Base-by-base conservation (phyloP, 2,113 vertebrate genomes). In the Riparia riparia region DNA sequence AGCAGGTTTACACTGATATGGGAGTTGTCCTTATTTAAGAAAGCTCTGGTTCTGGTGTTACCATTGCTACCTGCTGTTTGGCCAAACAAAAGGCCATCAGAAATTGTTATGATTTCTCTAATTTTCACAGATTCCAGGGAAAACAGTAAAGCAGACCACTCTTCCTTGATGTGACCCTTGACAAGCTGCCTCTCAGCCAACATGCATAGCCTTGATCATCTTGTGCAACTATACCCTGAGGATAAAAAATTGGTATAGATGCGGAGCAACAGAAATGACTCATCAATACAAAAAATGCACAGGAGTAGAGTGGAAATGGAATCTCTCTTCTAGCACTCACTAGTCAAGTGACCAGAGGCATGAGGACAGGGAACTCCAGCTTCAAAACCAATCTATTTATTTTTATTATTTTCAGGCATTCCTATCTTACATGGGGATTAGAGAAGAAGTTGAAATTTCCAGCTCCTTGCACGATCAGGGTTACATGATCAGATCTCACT, bases 61-160 rank as follows among this genome's bases (percentile, higher is more conserved):
- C n/a, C 28, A n/a, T 14, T 44, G 41, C 57, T 61, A 44, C 47
- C 32, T 44, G 21, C 9, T 32, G 53, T 26, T 89, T 44, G 49
- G 26, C 9, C 10, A 65, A 74, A 91, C 19, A 70, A 7, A 4
- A 82, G 39, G 18, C 44, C 25, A 80, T 47, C 10, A 60, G 49
- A 93, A 80, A 49, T 9, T 26, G 10, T 37, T 25, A 76, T 0
- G 0, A 60, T 37, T 56, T n/a, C 29, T 72, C 2, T 31, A 6
- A 45, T 45, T 65, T 80, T 69, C 71, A 95, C 7, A 65, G 39
- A 61, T 45, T 60, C 18, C 8, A 51, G 14, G 6, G 9, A 66
- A 81, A 87, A 77, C 7, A 45, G 29, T 28, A 68, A 84, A 79
- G 12, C 9, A 31, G 66, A 25, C 1, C 56, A 57, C 25, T 47